Conservation (phyloP, 2,797 vertebrate species). For the Micromesistius poutassou region DNA sequence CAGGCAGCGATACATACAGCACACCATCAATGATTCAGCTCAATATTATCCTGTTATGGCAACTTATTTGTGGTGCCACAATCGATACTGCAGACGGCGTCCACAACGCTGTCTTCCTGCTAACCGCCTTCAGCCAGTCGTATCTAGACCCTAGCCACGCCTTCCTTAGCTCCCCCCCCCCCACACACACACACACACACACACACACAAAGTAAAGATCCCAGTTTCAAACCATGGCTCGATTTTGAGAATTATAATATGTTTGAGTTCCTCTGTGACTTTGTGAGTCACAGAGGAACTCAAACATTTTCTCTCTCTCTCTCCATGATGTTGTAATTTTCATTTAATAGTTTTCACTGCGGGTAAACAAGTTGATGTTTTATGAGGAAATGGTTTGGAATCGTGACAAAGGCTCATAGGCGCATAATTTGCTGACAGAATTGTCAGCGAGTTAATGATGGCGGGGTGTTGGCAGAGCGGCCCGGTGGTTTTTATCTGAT, state of each 20-base stretch:
- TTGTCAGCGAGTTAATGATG: constrained; percentile 64
- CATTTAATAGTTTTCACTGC: constrained; percentile 22
- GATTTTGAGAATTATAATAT: constrained; percentile 1
- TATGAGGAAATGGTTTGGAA: constrained; percentile 56
- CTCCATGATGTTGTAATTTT: no score
- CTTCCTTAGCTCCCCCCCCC: neutral
- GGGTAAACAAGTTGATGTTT: constrained; percentile 54
- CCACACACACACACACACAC: constrained; percentile 9
- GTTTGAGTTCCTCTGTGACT: no score
- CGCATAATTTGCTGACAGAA: constrained; percentile 63
- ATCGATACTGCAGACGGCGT: constrained; percentile 52
- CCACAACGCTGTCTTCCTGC: constrained; percentile 40
- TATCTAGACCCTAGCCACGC: constrained; percentile 30
- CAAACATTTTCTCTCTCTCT: no score
- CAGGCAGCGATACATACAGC: constrained; percentile 55
- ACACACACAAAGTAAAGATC: neutral
- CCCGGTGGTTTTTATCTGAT: constrained; percentile 33
- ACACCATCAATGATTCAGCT: constrained; percentile 53
- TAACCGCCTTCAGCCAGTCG: constrained; percentile 32
- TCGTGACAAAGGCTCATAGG: constrained; percentile 34
- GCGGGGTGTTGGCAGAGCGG: constrained; percentile 47
- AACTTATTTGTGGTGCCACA: constrained; percentile 60
- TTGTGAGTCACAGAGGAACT: constrained; percentile 9
- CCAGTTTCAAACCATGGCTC: neutral
- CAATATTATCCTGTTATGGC: constrained; percentile 58